A percentile compares a stretch with the other conserved stretches of the same genome.
phyloP scores from a whole-genome alignment of 2,888 invertebrate species.

The Platycheirus albimanus region DNA sequence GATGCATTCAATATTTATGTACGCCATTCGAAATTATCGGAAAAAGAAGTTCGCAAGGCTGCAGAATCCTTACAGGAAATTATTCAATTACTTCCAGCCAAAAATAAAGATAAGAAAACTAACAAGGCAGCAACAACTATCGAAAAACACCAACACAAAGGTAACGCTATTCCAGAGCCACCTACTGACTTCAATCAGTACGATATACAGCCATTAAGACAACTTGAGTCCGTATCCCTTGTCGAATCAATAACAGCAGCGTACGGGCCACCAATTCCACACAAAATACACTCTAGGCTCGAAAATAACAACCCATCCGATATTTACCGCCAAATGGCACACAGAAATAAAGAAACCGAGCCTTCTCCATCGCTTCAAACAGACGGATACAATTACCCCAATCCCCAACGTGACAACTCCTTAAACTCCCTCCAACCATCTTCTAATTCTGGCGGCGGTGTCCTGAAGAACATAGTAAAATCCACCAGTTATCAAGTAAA shows the following conservation, averaged over 20 bases:
- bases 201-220: slow-evolving; percentile 78
- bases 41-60: slow-evolving; percentile 80
- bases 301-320: slow-evolving; percentile 77
- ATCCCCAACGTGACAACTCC: slow-evolving; percentile 75
- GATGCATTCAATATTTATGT: slow-evolving; percentile 81
- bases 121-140: slow-evolving; percentile 78
- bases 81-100: slow-evolving; percentile 78
- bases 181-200: slow-evolving; percentile 74
- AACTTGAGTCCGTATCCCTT: slow-evolving; percentile 80
- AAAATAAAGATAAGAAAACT: slow-evolving; percentile 57
- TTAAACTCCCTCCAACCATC: slow-evolving; percentile 77
- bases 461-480: slow-evolving; percentile 57
- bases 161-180: slow-evolving; percentile 41
- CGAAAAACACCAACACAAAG: slow-evolving; percentile 75
- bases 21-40: slow-evolving; percentile 79
- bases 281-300: slow-evolving; percentile 36
- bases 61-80: slow-evolving; percentile 81
- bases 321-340: slow-evolving; percentile 80
- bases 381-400: slow-evolving; percentile 79
- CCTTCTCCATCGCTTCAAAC: slow-evolving; percentile 58
- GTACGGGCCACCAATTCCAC: slow-evolving; percentile 77
- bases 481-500: slow-evolving; percentile 59
- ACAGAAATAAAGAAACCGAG: slow-evolving; percentile 76
- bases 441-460: slow-evolving; percentile 19
- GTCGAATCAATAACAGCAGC: slow-evolving; percentile 81